Conservation (phyloP, 2,113 vertebrate genomes). For the Climacteris rufus region DNA sequence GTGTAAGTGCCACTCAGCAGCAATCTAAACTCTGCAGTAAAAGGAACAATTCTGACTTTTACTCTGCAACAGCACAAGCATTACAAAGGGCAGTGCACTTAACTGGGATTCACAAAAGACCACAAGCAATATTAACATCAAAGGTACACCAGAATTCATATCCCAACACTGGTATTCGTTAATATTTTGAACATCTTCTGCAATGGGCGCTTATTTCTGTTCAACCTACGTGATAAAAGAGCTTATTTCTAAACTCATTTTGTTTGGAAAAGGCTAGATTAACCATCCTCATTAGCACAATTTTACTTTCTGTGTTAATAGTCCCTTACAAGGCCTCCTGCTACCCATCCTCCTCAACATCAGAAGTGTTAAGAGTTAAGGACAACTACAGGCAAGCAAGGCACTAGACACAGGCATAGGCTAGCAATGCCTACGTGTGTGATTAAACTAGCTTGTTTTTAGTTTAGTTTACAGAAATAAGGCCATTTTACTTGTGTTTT, state of each 20-base stretch:
- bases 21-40: neutral
- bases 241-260: neutral
- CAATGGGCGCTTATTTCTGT: neutral
- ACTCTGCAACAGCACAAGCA: neutral
- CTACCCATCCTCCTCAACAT: neutral
- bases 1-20: neutral
- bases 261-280: neutral
- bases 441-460: neutral
- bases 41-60: neutral
- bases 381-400: neutral
- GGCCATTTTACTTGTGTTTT: neutral
- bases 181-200: neutral
- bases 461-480: neutral
- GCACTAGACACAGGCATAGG: neutral
- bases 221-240: neutral
- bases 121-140: neutral
- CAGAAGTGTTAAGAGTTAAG: neutral
- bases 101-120: neutral
- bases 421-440: rapidly evolving
- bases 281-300: neutral
- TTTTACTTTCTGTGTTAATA: neutral
- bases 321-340: neutral
- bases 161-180: neutral
- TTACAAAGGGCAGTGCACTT: neutral
- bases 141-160: neutral